phyloP scores from a whole-genome alignment of 92 coral and sea anemone species.

The Isaurus tuberculatus region DNA sequence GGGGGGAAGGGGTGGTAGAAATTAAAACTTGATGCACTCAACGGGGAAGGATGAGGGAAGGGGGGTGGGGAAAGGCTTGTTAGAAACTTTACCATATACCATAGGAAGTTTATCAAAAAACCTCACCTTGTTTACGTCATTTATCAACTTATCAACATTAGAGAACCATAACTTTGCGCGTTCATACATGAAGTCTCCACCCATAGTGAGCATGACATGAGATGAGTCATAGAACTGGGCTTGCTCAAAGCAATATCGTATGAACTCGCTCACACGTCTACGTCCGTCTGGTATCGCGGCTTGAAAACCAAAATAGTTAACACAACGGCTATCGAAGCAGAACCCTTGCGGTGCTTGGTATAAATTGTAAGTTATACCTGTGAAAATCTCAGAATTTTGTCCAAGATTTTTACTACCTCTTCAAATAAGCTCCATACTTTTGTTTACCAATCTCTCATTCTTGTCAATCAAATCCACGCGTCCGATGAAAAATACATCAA shows the following conservation, averaged over 20 bases:
- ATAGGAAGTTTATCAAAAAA: too few species aligned
- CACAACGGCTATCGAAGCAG: slow-evolving; percentile 51
- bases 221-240: slow-evolving; percentile 81
- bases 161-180: slow-evolving; percentile 88
- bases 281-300: slow-evolving; percentile 86
- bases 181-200: slow-evolving; percentile 89
- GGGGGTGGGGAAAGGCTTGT: too few species aligned
- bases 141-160: slow-evolving; percentile 86
- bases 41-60: too few species aligned
- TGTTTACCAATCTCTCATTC: slow-evolving; percentile 43
- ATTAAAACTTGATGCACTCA: too few species aligned
- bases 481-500: slow-evolving; percentile 80
- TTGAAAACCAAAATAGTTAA: slow-evolving; percentile 43
- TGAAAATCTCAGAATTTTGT: too few species aligned
- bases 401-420: slow-evolving; percentile 82
- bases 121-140: slow-evolving; percentile 85
- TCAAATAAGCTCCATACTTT: slow-evolving; percentile 78
- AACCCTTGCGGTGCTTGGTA: too few species aligned
- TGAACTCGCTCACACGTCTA: slow-evolving; percentile 68
- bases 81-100: too few species aligned
- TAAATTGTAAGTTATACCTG: too few species aligned
- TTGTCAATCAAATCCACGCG: slow-evolving; percentile 74
- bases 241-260: slow-evolving; percentile 69
- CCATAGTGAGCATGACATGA: slow-evolving; percentile 90
- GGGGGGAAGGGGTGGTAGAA: too few species aligned